Percentiles rank a stretch among this genome's conserved stretches.
Evolutionary conservation across 2,888 invertebrate species (phyloP).

Genomic region (Conomelus anceps): DNA sequence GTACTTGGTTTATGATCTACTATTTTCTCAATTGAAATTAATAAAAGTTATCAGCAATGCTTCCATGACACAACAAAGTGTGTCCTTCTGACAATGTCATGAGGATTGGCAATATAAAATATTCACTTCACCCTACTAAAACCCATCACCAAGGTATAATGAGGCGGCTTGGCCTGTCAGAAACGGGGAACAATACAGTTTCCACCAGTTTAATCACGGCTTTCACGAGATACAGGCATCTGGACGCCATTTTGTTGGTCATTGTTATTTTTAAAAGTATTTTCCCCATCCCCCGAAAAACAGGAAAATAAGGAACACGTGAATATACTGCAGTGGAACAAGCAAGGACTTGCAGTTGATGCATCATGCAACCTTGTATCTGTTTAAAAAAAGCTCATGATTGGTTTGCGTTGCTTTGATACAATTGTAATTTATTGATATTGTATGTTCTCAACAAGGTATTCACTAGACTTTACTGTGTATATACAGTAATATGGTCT

Average conservation of each 20-base stretch:
- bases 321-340: not conserved
- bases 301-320: not conserved
- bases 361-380: not conserved
- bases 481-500: too few relatives aligned
- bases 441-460: too few relatives aligned
- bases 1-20: not conserved
- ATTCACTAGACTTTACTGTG: too few relatives aligned
- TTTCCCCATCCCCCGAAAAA: not conserved
- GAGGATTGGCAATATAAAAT: not conserved
- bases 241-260: not conserved
- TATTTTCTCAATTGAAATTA: not conserved
- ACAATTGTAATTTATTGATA: not conserved
- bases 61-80: not conserved
- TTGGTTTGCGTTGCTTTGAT: not conserved
- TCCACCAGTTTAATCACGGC: not conserved
- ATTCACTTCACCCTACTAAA: not conserved
- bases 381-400: not conserved
- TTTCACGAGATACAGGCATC: not conserved
- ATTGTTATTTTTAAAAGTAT: not conserved
- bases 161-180: not conserved
- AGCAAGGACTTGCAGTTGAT: not conserved
- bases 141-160: not conserved
- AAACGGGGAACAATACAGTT: not conserved
- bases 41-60: not conserved
- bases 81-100: not conserved